Evolutionary conservation across 2,797 vertebrate species (phyloP), one percentile per base, ranked within the genome.

Genomic region (Octomys mimax): DNA sequence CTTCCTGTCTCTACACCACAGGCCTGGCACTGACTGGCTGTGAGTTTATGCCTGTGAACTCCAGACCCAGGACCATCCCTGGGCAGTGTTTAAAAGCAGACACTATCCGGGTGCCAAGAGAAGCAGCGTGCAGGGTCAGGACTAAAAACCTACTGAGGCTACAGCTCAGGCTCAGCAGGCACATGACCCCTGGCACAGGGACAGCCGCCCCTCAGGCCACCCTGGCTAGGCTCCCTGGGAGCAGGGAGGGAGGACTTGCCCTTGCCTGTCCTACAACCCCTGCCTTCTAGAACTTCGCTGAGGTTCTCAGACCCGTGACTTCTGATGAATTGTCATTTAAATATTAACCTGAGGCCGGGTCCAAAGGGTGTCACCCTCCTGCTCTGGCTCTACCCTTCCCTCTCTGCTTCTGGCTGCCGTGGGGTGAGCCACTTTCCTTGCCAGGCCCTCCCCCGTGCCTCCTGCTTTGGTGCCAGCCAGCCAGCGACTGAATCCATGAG

Each of bases 61-160:
- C 16, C 71, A 87, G 59, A 46, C 46, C 14, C 59, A 71, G 62
- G 28, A 36, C 42, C 83, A 21, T 64, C 57, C 46, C 59, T 42
- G 70, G 36, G 36, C 7, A 21, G 54, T 16, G 49, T 87, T 80
- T 52, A 73, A 83, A 96, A 93, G 75, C 39, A 83, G 39, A 3
- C 59, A 14, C 59, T 89, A 16, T 64, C 11, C 13, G 64, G 33
- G 49, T 26, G 8, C 62, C 66, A 12, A 49, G 46, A 75, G 68
- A 54, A 42, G 42, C 42, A 21, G 22, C 33, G 22, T 49, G 1
- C n/a, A 46, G 24, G 21, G 12, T 18, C 0, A 46, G 39, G n/a
- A 90, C 36, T 16, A 21, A 66, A 83, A 36, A 77, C 54, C 66
- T 24, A 1, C 26, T 66, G 71, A 57, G 54, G 59, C 73, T 83